Evolutionary conservation across 1,140 invertebrate genomes (phyloP).

Genomic region (Tetramorium alpestre): DNA sequence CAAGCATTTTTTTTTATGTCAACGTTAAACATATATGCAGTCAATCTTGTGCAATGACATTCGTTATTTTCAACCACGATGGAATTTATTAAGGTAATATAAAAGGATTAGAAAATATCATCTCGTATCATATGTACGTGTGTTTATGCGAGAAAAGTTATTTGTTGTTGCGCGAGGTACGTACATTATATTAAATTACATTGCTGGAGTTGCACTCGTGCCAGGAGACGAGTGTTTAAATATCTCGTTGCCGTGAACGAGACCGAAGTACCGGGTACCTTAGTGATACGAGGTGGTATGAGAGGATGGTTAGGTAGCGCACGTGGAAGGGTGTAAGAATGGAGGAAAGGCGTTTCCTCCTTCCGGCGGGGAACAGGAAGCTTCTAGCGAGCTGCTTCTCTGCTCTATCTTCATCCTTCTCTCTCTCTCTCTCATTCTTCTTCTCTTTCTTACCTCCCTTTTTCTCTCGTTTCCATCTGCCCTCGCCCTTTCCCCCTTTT

Average conservation of each 20-base stretch:
- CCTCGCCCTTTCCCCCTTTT: conserved; percentile 17
- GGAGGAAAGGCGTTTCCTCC: conserved; percentile 55
- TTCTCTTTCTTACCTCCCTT: not conserved
- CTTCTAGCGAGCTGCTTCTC: conserved; percentile 61
- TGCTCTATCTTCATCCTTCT: not conserved
- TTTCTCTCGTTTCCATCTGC: conserved; percentile 34
- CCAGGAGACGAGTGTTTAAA: conserved; percentile 30
- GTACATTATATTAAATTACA: not conserved
- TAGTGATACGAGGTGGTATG: not conserved
- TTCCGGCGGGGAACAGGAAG: conserved; percentile 63
- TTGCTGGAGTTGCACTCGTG: not conserved
- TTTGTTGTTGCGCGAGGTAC: not conserved
- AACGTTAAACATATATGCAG: too few relatives aligned
- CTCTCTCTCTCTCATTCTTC: not conserved
- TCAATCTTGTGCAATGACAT: not conserved
- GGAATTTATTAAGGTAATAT: not conserved
- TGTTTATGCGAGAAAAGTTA: not conserved
- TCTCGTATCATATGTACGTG: not conserved
- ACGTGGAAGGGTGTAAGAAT: not conserved
- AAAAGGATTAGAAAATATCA: not conserved
- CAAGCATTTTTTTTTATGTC: not conserved
- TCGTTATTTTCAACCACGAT: not conserved
- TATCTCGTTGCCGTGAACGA: conserved; percentile 48
- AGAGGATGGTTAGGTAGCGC: not conserved
- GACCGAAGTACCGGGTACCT: conserved; percentile 10